Conservation (phyloP, 2,888 invertebrate genomes). For the Mesorhabditis belari region DNA sequence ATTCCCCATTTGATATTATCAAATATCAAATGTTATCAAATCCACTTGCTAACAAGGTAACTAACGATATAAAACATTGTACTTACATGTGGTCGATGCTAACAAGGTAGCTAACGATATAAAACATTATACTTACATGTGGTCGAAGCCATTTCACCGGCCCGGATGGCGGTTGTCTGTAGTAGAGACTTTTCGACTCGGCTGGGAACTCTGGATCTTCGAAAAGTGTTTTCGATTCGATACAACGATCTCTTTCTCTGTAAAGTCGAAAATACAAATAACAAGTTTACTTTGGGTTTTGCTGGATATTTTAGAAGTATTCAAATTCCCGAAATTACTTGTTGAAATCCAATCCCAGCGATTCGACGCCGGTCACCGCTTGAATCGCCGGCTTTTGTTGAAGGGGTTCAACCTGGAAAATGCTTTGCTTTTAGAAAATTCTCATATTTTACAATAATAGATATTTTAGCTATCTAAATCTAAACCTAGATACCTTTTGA, state of each 20-base stretch:
- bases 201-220: conserved; percentile 79
- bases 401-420: not conserved
- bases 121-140: conserved; percentile 57
- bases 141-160: conserved; percentile 87
- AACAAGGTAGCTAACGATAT: too few relatives aligned
- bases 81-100: too few relatives aligned
- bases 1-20: too few relatives aligned
- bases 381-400: not conserved
- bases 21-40: not conserved
- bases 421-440: not conserved
- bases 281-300: too few relatives aligned
- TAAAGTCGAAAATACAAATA: conserved; percentile 66
- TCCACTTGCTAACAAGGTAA: not conserved
- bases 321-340: not conserved
- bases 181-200: conserved; percentile 73
- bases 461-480: too few relatives aligned
- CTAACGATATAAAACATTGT: too few relatives aligned
- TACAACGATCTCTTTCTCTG: conserved; percentile 63
- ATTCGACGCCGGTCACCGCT: conserved; percentile 16
- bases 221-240: conserved; percentile 62
- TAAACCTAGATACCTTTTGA: conserved; percentile 14
- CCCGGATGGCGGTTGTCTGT: conserved; percentile 74
- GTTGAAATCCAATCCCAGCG: not conserved
- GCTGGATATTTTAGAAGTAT: too few relatives aligned
- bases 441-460: not conserved